Conservation (phyloP, 2,888 invertebrate species). For the Zele albiditarsus region DNA sequence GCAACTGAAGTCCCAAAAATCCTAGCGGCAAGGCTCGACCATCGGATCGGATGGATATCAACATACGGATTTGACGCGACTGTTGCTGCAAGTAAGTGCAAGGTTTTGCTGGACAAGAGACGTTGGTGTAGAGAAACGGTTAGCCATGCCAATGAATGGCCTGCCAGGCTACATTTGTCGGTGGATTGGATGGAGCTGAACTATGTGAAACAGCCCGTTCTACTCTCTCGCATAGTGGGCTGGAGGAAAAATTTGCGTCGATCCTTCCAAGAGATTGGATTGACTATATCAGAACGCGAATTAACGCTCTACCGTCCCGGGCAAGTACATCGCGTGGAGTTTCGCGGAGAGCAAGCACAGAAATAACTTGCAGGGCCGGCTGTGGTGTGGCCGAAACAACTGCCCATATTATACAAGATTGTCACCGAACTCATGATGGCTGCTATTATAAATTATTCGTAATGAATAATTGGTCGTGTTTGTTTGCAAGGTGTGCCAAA, state of each 20-base stretch:
- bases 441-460: too few species aligned
- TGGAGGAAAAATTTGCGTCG: conserved; percentile 42
- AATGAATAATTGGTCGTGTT: too few species aligned
- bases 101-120: not conserved
- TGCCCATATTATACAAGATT: not conserved
- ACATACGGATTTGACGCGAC: not conserved
- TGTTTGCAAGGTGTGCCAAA: too few species aligned
- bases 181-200: conserved; percentile 33
- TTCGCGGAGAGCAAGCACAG: not conserved
- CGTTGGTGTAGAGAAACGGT: not conserved
- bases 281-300: conserved; percentile 58
- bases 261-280: conserved; percentile 62
- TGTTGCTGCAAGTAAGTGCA: not conserved
- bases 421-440: not conserved
- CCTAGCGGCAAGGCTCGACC: not conserved
- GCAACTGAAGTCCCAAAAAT: conserved; percentile 31
- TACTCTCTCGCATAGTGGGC: conserved; percentile 32
- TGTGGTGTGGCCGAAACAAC: not conserved
- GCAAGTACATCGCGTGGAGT: conserved; percentile 55
- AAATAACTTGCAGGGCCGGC: not conserved
- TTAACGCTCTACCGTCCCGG: conserved; percentile 61
- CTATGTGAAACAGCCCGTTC: conserved; percentile 19
- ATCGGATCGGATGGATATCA: not conserved
- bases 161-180: not conserved
- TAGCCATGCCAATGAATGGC: not conserved